These are phyloP conservation scores for Poecilia latipinna DNA, from an alignment of 2,113 vertebrate species.

Conservation along the genomic window DNA sequence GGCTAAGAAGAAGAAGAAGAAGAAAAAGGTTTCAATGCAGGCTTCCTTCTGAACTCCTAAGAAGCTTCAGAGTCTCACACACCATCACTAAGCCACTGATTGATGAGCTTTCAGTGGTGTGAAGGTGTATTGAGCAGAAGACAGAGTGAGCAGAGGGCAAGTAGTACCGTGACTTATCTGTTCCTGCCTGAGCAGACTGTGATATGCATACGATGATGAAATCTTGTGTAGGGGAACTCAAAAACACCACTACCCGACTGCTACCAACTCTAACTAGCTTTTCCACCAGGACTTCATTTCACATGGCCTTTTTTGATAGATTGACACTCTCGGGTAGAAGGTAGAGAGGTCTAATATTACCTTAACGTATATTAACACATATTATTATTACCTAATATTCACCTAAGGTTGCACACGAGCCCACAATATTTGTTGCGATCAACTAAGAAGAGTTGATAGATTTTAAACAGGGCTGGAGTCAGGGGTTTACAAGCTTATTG, in stretches of 20 bases:
- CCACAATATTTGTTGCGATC: background rate
- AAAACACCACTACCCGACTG: slow-evolving; percentile 28
- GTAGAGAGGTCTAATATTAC: slow-evolving; percentile 41
- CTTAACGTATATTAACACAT: too few species aligned
- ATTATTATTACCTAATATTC: too few species aligned
- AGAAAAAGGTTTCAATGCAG: background rate
- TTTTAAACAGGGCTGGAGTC: background rate
- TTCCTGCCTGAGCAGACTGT: slow-evolving; percentile 23
- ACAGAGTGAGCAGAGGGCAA: slow-evolving; percentile 11
- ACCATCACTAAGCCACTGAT: slow-evolving; percentile 32
- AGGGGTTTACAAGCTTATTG: too few species aligned
- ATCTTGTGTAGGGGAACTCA: slow-evolving; percentile 49
- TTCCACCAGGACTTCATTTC: slow-evolving; percentile 43
- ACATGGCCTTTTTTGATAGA: slow-evolving; percentile 39
- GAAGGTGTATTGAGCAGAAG: slow-evolving; percentile 28
- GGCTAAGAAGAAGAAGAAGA: slow-evolving; percentile 1
- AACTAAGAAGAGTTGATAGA: background rate
- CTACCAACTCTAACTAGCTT: slow-evolving; percentile 55
- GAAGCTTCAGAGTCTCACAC: slow-evolving; percentile 20
- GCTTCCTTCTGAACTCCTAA: background rate
- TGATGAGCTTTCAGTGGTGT: slow-evolving; percentile 24
- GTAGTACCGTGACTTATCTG: slow-evolving; percentile 26
- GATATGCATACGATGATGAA: slow-evolving; percentile 51
- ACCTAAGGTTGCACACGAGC: background rate
- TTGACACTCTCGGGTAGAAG: slow-evolving; percentile 41